Conservation (phyloP, 1,140 invertebrate species). For the Rhopalosiphum maidis region DNA sequence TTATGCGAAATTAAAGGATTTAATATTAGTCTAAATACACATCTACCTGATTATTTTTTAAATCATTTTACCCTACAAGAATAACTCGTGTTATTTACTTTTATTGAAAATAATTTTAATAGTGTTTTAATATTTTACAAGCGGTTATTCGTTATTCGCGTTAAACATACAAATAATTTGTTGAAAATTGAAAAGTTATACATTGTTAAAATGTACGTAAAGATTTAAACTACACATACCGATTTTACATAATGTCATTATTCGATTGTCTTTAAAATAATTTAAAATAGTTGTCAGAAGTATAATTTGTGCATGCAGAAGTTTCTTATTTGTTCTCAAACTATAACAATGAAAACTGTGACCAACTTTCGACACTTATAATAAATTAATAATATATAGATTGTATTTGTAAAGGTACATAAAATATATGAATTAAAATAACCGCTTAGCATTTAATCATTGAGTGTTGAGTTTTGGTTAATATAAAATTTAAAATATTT, state of each 20-base stretch:
- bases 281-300: not conserved
- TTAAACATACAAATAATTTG: not conserved
- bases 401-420: not conserved
- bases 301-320: not conserved
- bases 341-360: not conserved
- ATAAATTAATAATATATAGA: not conserved
- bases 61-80: not conserved
- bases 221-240: not conserved
- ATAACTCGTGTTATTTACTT: not conserved
- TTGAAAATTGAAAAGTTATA: not conserved
- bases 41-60: not conserved
- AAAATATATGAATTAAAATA: not conserved
- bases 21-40: not conserved
- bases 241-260: conserved; percentile 10
- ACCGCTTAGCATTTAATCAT: not conserved
- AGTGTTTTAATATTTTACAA: not conserved
- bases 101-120: not conserved
- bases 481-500: not conserved
- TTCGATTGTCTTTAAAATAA: conserved; percentile 1
- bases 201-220: not conserved
- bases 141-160: not conserved
- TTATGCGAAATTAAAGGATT: not conserved
- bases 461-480: not conserved
- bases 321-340: not conserved
- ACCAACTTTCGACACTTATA: not conserved